Evolutionary conservation across 2,888 invertebrate genomes (phyloP), one percentile per base, ranked within the genome.

Genomic region (Pollenia griseotomentosa): DNA sequence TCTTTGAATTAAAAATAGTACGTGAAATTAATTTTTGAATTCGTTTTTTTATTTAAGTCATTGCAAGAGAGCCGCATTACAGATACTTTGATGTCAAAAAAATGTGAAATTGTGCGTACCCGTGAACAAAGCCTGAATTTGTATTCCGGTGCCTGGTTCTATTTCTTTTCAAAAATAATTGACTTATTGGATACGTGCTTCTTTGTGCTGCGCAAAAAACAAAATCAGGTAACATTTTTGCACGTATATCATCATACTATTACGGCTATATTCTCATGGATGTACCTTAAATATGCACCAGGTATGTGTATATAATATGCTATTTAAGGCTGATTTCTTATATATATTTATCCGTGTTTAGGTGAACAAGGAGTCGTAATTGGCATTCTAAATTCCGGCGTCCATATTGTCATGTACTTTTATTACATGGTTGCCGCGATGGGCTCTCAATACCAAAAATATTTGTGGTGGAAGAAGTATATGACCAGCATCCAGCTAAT

Each of bases 131-230:
- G 94, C 94, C 93, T 95, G 94, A 74, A 94, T 11, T 88, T 93
- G 3, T 93, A 92, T 70, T 92, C 94, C 85, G 95, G 95, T 57
- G 96, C 96, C 2, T 96, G 96, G 96, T 96, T 96, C 95, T 97
- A 97, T 91, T 97, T 96, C 91, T 95, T 96, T 88, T 96, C 97
- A 19, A 97, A 97, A 93, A 94, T 97, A 71, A 94, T 96, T 2
- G 97, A 97, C 91, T 94, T 97, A 0, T 91, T 97, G 84, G 97
- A 97, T 91, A 97, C 97, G 0, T 95, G 97, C 33, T 98, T 98
- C 94, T 98, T 98, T 92, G 97, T 98, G 9, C 93, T 98, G 89
- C 95, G 98, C 70, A 98, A 98, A 93, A 98, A 98, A 93, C 96
- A 97, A 90, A 96, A 96, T 79, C 98, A 98, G 93, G 96, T 98